These are phyloP conservation scores for Masticophis lateralis DNA, from an alignment of 2,797 vertebrate genomes.

Conservation along the genomic window DNA sequence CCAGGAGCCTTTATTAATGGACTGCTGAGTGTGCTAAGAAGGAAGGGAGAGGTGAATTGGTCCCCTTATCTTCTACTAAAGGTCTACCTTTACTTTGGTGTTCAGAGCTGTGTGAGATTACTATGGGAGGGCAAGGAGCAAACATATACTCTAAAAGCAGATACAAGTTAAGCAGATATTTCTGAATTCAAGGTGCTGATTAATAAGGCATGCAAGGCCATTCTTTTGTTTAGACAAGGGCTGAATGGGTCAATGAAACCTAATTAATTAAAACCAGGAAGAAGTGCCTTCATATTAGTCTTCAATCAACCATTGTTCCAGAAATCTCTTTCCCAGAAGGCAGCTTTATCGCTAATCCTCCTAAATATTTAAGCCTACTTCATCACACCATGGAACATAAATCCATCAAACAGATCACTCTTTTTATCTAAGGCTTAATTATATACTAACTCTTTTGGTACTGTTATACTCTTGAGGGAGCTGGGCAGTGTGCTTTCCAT, in stretches of 20 bases:
- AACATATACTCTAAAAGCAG: neutral
- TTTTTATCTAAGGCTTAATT: neutral
- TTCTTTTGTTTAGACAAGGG: slow-evolving; percentile 19
- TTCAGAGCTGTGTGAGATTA: slow-evolving; percentile 12
- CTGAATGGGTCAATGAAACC: neutral
- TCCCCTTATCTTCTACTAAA: neutral
- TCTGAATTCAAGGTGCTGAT: slow-evolving; percentile 10
- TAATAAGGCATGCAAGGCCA: slow-evolving; percentile 15
- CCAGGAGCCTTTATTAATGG: neutral
- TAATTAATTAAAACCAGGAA: slow-evolving; percentile 7
- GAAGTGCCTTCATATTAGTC: slow-evolving; percentile 6
- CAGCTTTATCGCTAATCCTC: neutral
- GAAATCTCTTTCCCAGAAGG: neutral
- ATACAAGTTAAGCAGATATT: neutral
- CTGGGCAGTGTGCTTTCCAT: neutral
- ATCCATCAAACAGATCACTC: neutral
- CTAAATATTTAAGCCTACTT: neutral
- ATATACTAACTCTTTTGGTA: neutral
- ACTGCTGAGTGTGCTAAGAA: neutral
- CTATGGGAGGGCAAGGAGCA: neutral
- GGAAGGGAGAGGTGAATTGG: neutral
- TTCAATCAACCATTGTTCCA: slow-evolving; percentile 10
- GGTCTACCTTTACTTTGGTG: neutral
- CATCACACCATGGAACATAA: neutral
- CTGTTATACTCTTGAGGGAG: neutral